phyloP scores from a whole-genome alignment of 1,140 invertebrate species.

The Zaprionus kolodkinae region DNA sequence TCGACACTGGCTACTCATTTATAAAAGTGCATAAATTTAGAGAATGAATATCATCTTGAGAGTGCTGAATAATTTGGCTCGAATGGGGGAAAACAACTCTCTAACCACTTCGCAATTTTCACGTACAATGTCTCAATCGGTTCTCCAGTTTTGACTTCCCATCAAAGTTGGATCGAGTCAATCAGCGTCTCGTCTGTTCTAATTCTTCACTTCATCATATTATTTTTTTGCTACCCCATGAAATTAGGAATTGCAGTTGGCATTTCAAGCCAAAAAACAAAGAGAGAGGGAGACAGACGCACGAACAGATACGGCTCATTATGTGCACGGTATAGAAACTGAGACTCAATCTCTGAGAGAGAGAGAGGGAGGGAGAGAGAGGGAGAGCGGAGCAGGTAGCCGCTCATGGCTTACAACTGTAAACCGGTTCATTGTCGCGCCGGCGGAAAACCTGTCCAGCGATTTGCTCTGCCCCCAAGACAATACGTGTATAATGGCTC shows the following conservation, averaged over 20 bases:
- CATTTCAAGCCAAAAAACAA: slow-evolving; percentile 1
- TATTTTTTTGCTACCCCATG: background rate
- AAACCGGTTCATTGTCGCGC: slow-evolving; percentile 64
- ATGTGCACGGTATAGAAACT: background rate
- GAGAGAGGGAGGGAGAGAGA: slow-evolving; percentile 16
- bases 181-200: slow-evolving; percentile 29
- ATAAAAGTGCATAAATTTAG: background rate
- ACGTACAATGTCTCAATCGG: slow-evolving; percentile 13
- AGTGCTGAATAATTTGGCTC: slow-evolving; percentile 12
- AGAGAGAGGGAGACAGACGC: background rate
- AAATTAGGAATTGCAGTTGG: slow-evolving; percentile 71
- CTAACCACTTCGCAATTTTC: slow-evolving; percentile 44
- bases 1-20: background rate
- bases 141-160: slow-evolving; percentile 32
- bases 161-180: slow-evolving; percentile 38
- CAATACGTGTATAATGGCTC: slow-evolving; percentile 69
- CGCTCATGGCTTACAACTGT: slow-evolving; percentile 31
- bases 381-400: background rate
- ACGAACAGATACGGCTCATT: slow-evolving; percentile 36
- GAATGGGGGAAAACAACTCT: slow-evolving; percentile 45
- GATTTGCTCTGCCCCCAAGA: slow-evolving; percentile 70
- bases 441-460: slow-evolving; percentile 73
- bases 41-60: background rate
- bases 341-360: slow-evolving; percentile 7
- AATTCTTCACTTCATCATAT: slow-evolving; percentile 3